Base-by-base conservation (phyloP, 53 echinoderm and acorn worm species). In the Paracentrotus lividus region DNA sequence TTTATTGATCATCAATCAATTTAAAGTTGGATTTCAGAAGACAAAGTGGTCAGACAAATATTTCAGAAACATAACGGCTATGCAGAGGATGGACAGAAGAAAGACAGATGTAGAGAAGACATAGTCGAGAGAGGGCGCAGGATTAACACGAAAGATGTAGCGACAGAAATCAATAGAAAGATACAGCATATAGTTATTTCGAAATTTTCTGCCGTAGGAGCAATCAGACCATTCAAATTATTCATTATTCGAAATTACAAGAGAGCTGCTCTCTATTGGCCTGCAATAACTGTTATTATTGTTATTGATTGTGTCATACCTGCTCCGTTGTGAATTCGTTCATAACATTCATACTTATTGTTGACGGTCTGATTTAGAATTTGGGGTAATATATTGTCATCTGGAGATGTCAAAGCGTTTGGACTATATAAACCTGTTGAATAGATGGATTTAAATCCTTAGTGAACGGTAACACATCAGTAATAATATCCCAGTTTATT, bases 361-460 rank as follows among this genome's bases (percentile, higher is more conserved):
- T 44, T 26, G 24, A n/a, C 8, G 27, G 44, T 47, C 45, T 81
- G 81, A 10, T 81, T 27, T 81, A 81, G 47, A 81, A 47, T n/a
- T 47, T 81, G 44, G 81, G 44, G n/a, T 49, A 26, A 81, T 81
- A 81, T n/a, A 21, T 77, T 24, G 42, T 18, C 23, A n/a, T n/a
- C n/a, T n/a, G 9, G 26, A 12, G 26, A 26, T 81, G 44, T 27
- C 44, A 81, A 47, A 26, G 47, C 81, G 44, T 47, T 81, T 14
- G 26, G 81, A n/a, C n/a, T n/a, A 47, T 13, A 81, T 81, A n/a
- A 81, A 81, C 44, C 47, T 81, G 44, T 81, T 81, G 81, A 81
- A 81, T 81, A 81, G n/a, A n/a, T n/a, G 44, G 12, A 24, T 45
- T 81, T 5, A n/a, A 32, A 72, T 77, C 43, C 43, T 43, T 23